phyloP scores from a whole-genome alignment of 2,888 invertebrate genomes.

The Catocala fraxini region DNA sequence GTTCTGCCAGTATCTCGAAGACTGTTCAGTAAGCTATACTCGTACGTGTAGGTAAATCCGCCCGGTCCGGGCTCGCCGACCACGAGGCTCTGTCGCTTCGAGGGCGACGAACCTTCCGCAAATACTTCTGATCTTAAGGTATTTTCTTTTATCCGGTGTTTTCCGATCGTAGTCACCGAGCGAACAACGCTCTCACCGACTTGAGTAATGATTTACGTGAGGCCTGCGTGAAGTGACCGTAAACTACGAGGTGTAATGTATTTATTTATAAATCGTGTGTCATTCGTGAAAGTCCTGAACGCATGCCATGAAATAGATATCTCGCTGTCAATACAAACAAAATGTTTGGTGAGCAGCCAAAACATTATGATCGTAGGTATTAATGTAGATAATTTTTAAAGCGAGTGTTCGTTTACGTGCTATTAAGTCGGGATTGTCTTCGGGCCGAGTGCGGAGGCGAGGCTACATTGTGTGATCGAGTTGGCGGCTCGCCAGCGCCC shows the following conservation, averaged over 20 bases:
- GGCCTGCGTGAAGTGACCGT: conserved; percentile 21
- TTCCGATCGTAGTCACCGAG: conserved; percentile 56
- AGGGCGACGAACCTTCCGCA: conserved; percentile 71
- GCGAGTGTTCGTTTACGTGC: conserved; percentile 57
- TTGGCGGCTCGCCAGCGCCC: conserved; percentile 79
- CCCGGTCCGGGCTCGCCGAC: conserved; percentile 39
- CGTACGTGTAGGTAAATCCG: conserved; percentile 71
- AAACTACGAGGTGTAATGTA: conserved; percentile 34
- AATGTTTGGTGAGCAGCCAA: conserved; percentile 76
- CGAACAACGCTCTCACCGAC: conserved; percentile 52
- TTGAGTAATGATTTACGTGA: conserved; percentile 51
- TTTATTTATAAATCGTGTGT: conserved; percentile 8
- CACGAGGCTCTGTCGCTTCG: conserved; percentile 31
- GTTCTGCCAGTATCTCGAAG: conserved; percentile 83
- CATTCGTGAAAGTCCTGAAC: conserved; percentile 6
- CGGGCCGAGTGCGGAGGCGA: conserved; percentile 60
- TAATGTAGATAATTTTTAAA: conserved; percentile 64
- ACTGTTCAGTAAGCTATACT: conserved; percentile 76
- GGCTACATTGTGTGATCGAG: conserved; percentile 73
- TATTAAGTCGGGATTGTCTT: conserved; percentile 54
- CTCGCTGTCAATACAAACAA: conserved; percentile 53
- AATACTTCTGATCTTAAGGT: conserved; percentile 69
- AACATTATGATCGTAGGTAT: conserved; percentile 61
- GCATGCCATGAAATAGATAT: conserved; percentile 56
- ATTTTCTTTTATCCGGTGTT: conserved; percentile 66